These are phyloP conservation scores for Hypocryptadius cinnamomeus DNA, from an alignment of 2,113 vertebrate genomes.

Conservation along the genomic window DNA sequence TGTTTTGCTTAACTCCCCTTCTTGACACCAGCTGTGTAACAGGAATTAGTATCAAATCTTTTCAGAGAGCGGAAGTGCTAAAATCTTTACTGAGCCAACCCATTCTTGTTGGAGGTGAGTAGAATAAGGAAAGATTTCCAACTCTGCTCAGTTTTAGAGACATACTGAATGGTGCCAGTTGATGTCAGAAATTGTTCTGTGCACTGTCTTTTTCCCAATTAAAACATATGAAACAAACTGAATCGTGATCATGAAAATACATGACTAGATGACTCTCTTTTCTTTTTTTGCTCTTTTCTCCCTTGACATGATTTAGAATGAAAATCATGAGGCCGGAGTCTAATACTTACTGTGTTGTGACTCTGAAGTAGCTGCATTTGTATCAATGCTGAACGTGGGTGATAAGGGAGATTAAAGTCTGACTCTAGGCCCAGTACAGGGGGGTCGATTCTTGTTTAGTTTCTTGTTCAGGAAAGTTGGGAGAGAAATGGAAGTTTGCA, in stretches of 20 bases:
- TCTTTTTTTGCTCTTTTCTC: background rate
- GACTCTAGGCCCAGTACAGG: background rate
- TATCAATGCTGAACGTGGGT: background rate
- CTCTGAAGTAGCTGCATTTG: background rate
- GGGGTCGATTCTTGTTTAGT: accelerated
- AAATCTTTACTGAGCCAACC: background rate
- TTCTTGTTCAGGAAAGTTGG: background rate
- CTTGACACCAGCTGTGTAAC: background rate
- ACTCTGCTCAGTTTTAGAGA: background rate
- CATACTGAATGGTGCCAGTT: background rate
- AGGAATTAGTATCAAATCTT: background rate
- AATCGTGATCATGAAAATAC: background rate
- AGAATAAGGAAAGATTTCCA: background rate
- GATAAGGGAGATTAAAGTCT: background rate
- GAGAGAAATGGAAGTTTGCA: background rate
- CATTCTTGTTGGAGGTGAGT: background rate
- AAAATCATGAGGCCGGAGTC: background rate
- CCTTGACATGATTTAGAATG: background rate
- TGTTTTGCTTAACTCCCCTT: background rate
- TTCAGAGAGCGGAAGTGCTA: background rate
- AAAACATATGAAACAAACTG: background rate
- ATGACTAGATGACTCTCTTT: background rate
- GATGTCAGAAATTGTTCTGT: background rate
- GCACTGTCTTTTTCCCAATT: accelerated
- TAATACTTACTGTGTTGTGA: background rate